phyloP scores from a whole-genome alignment of 1,140 invertebrate genomes.

The Heliconius eleuchia region DNA sequence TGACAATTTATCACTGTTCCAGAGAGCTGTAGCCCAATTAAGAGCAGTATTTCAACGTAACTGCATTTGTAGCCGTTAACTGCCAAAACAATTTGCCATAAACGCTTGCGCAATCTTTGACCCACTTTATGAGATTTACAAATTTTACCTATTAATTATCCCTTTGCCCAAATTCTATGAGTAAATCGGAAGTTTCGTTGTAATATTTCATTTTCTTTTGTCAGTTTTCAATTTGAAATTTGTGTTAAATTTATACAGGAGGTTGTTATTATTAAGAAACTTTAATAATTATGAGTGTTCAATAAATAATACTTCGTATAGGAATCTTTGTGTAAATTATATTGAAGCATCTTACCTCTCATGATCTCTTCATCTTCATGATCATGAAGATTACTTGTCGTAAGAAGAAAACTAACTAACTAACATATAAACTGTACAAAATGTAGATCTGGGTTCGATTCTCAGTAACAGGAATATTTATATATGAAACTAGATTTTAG shows the following conservation, averaged over 20 bases:
- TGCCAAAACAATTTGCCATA: slow-evolving; percentile 47
- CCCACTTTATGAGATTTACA: slow-evolving; percentile 39
- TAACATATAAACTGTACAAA: not conserved
- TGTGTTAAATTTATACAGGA: not conserved
- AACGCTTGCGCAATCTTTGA: slow-evolving; percentile 39
- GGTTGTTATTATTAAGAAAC: slow-evolving; percentile 3
- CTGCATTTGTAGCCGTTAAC: slow-evolving; percentile 33
- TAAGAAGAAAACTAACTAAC: not conserved
- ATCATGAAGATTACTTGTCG: no score
- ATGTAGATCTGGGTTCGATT: not conserved
- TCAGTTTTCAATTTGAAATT: slow-evolving; percentile 29
- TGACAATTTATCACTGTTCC: not conserved
- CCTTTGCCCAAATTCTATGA: slow-evolving; percentile 18
- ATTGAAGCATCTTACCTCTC: not conserved
- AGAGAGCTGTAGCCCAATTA: slow-evolving; percentile 8
- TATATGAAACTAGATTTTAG: no score
- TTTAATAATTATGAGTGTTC: slow-evolving; percentile 1
- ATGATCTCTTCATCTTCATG: no score
- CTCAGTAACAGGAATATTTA: not conserved
- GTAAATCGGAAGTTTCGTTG: slow-evolving; percentile 27
- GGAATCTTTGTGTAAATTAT: not conserved
- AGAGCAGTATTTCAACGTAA: slow-evolving; percentile 23
- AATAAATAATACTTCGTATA: not conserved
- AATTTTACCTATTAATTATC: slow-evolving; percentile 35
- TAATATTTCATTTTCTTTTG: slow-evolving; percentile 38